Evolutionary conservation across 2,797 vertebrate genomes (phyloP), one percentile per base, ranked within the genome.

Genomic region (Acrocephalus scirpaceus): DNA sequence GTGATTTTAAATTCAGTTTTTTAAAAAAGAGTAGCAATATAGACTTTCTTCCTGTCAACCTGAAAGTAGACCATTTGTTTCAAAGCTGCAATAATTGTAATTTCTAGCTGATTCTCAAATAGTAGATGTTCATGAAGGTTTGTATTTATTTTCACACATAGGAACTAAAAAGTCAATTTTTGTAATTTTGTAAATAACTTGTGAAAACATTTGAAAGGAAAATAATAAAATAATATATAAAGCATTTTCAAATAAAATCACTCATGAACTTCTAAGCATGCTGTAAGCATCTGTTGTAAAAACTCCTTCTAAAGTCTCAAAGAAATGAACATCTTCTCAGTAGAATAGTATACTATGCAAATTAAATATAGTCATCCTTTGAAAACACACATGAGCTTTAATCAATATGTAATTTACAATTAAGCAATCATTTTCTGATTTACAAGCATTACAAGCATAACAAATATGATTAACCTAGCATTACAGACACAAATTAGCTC

Each of bases 391-490:
- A 0, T 74, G 78, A 93, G 50, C 53, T 91, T 92, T 97, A 96
- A 97, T 97, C 92, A 90, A 97, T 97, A 93, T 85, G 70, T 95
- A 96, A 97, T 97, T 96, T 77, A 95, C 83, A 97, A 97, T 97
- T 97, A 97, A 73, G 61, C 51, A 97, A 96, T 96, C 96, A 95
- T 96, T 98, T 97, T 93, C 90, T 93, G 80, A 97, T 95, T 97
- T 90, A 92, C 65, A 97, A 97, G 92, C 80, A 96, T 94, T 95
- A 73, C 78, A 97, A 92, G 93, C 96, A 91, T 96, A 96, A 91
- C 94, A 96, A 97, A 97, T 96, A 57, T 0, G 9, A 97, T 98
- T 98, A 98, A 97, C 95, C 95, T 78, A 82, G 45, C 73, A 96
- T 95, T 96, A 93, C 95, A 95, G 88, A 86, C 2, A 19, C 88